A percentile compares a stretch with the other conserved stretches of the same genome.
Conservation (phyloP, 2,888 invertebrate genomes). For the Erannis defoliaria region DNA sequence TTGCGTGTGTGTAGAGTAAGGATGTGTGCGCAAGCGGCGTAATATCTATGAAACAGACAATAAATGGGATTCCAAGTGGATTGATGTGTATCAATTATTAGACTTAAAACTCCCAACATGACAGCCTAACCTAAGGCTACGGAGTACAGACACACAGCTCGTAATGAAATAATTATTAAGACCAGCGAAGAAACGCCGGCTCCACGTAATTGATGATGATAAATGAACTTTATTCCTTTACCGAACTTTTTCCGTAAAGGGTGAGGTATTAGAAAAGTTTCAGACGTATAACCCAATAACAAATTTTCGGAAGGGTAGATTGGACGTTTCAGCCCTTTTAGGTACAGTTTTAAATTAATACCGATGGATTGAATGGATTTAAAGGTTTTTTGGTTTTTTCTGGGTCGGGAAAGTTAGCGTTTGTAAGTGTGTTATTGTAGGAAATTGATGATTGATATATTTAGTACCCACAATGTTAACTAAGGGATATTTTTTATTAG, state of each 20-base stretch:
- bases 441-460: neutral
- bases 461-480: neutral
- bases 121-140: neutral
- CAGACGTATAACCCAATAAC: conserved; percentile 41
- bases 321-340: conserved; percentile 33
- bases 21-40: too few relatives aligned
- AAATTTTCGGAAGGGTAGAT: conserved; percentile 34
- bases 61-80: too few relatives aligned
- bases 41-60: too few relatives aligned
- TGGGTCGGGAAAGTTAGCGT: conserved; percentile 2
- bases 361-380: conserved; percentile 21
- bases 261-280: conserved; percentile 45
- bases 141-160: conserved; percentile 30
- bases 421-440: neutral
- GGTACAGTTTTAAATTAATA: conserved; percentile 27
- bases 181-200: conserved; percentile 42
- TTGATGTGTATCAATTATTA: too few relatives aligned
- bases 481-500: too few relatives aligned
- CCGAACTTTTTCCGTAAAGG: conserved; percentile 39
- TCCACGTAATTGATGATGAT: conserved; percentile 54
- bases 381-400: conserved; percentile 18
- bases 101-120: too few relatives aligned
- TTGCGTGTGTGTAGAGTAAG: too few relatives aligned
- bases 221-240: conserved; percentile 47
- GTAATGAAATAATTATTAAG: conserved; percentile 48